Evolutionary conservation across 1,140 invertebrate species (phyloP), one percentile per base, ranked within the genome.

Genomic region (Drosophila aff.): DNA sequence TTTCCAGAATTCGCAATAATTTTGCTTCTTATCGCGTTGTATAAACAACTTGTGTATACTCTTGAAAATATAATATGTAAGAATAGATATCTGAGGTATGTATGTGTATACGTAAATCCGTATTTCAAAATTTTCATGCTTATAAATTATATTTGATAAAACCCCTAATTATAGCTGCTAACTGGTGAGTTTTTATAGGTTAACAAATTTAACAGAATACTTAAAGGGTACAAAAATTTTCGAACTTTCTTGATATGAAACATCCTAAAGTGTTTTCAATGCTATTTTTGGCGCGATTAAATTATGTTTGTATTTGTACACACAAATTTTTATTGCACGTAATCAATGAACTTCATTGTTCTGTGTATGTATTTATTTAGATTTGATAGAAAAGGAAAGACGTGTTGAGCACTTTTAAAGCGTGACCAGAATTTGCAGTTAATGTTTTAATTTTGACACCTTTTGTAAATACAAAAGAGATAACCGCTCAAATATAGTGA

Each of bases 291-390:
- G 21, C 13, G 18, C 7, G 10, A 10, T 38, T 38, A 23, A 55
- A 55, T 26, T 47, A 3, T 55, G 18, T 38, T 36, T 16, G 52
- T 38, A 23, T 38, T 47, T 23, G 21, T n/a, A 23, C 3, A 13
- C 9, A 21, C 31, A 43, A 8, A 11, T 60, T 18, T 40, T 60
- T 18, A 21, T 26, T 28, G 8, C 9, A 58, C n/a, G 3, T 10
- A 41, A 41, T 41, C 36, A 64, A 64, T 21, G 18, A 61, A 31
- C 2, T 64, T 9, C 26, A 64, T 64, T 64, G 33, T 33, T 33
- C 33, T 33, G 33, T 10, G 11, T 33, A 11, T 33, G 10, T 33
- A 33, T 33, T 33, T 33, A 33, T 33, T 10, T 9, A 10, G 43
- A 11, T n/a, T 26, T 44, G 11, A 15, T 16, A 15, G 15, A 62